phyloP scores from a whole-genome alignment of 2,797 vertebrate species.

The Chloroceryle amazona region DNA sequence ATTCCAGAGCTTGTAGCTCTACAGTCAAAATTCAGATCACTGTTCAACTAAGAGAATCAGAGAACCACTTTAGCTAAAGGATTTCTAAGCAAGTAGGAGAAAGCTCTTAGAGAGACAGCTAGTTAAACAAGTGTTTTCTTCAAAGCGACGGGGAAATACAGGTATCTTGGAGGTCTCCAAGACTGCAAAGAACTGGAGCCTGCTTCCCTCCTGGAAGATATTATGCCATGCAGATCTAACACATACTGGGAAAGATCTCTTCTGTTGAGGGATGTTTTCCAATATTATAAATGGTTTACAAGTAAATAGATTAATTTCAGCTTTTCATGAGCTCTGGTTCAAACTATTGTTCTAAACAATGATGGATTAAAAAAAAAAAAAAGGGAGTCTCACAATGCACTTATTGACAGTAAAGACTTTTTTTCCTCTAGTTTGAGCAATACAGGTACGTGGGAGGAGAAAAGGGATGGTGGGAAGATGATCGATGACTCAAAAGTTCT shows the following conservation, averaged over 20 bases:
- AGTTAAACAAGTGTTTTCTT: neutral
- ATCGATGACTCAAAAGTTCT: constrained; percentile 71
- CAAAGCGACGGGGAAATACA: neutral
- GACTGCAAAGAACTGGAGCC: neutral
- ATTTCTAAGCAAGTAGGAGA: neutral
- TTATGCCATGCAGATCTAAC: neutral
- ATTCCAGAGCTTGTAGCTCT: neutral
- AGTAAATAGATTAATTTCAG: neutral
- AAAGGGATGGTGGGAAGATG: constrained; percentile 64
- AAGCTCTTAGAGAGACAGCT: neutral
- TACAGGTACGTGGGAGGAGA: constrained; percentile 54
- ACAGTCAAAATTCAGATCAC: neutral
- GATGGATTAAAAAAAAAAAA: neutral
- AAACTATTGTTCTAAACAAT: neutral
- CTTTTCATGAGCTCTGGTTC: neutral
- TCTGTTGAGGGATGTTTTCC: neutral
- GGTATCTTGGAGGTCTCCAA: neutral
- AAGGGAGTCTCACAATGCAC: neutral
- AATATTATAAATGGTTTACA: neutral
- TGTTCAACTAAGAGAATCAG: neutral
- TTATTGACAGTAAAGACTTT: constrained; percentile 44
- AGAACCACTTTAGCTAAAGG: neutral
- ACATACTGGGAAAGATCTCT: neutral
- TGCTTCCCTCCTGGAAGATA: neutral
- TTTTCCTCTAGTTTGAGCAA: constrained; percentile 36